Base-by-base conservation (phyloP, 2,797 vertebrate genomes). In the Antrozous pallidus region DNA sequence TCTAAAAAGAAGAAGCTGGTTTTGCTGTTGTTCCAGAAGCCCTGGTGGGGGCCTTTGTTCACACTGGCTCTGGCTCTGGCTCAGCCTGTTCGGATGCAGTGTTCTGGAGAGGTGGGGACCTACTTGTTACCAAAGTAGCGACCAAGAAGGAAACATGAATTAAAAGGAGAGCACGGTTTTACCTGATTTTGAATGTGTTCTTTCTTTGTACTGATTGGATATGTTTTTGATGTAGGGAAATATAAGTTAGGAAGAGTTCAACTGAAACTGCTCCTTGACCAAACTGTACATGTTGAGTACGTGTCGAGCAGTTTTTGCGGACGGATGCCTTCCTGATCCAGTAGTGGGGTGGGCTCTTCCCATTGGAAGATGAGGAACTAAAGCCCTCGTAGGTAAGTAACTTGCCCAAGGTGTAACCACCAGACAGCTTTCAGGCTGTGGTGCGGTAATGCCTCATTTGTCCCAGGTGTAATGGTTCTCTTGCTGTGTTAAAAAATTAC, bases 81-180 rank as follows among this genome's bases (percentile, higher is more conserved):
- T 96, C 78, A 78, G 70, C 65, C 92, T 67, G 45, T 93, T 94
- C 91, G 90, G 88, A 58, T 79, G 77, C 95, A 94, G 45, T 92
- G 56, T 70, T 91, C 71, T 95, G 51, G 83, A 95, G 81, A 96
- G 58, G 56, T 83, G 61, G 93, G 61, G 95, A 63, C 92, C 81
- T 79, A 87, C 93, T 90, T 96, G 70, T 97, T 97, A 95, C 96
- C 97, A 94, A 91, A 96, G 65, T 97, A 97, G 96, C 92, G 96
- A 69, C 86, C 67, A 95, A 80, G 67, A 95, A 96, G 70, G 85
- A 96, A 92, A 96, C 97, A 95, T 97, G 95, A 98, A 97, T 98
- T 98, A 98, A 98, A 97, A 97, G 69, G 40, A 40, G 94, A 97
- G 92, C 51, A 54, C 65, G 90, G 71, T 98, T 98, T 94, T 97